phyloP scores from a whole-genome alignment of 2,888 invertebrate genomes.

The Galeopsomyia nigrocyanea region DNA sequence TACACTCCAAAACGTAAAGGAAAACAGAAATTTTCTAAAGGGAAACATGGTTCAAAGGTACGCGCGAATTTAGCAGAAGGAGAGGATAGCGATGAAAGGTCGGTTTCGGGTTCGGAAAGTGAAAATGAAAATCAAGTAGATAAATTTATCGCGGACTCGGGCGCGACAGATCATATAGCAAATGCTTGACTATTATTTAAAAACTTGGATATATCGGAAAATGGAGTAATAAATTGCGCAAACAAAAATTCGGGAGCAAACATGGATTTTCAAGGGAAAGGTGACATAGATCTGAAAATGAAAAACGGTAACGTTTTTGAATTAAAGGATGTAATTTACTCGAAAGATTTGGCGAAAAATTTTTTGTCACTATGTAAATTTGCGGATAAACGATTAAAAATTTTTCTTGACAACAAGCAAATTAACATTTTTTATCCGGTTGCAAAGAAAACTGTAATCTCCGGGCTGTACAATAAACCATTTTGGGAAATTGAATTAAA shows the following conservation, averaged over 20 bases:
- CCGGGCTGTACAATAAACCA: too few species aligned
- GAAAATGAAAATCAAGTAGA: too few species aligned
- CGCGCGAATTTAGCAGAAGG: too few species aligned
- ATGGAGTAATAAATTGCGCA: not conserved
- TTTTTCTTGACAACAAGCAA: conserved; percentile 4
- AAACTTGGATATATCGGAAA: not conserved
- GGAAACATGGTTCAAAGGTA: too few species aligned
- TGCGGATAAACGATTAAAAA: not conserved
- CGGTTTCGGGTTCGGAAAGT: too few species aligned
- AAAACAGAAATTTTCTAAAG: too few species aligned
- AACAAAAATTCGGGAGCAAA: not conserved
- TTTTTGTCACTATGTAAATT: not conserved
- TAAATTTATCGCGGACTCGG: conserved; percentile 18
- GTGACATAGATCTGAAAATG: not conserved
- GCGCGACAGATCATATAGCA: conserved; percentile 7
- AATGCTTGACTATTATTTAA: conserved; percentile 19
- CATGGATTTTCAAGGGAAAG: not conserved
- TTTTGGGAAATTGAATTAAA: too few species aligned
- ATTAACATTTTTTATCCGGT: not conserved
- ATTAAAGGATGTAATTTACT: conserved; percentile 23
- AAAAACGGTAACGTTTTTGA: conserved; percentile 33
- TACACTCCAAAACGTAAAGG: too few species aligned
- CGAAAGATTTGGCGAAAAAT: not conserved
- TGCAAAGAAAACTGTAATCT: too few species aligned
- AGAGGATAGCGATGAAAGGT: too few species aligned